Conservation (phyloP, 2,113 vertebrate genomes). For the Eidolon helvum region DNA sequence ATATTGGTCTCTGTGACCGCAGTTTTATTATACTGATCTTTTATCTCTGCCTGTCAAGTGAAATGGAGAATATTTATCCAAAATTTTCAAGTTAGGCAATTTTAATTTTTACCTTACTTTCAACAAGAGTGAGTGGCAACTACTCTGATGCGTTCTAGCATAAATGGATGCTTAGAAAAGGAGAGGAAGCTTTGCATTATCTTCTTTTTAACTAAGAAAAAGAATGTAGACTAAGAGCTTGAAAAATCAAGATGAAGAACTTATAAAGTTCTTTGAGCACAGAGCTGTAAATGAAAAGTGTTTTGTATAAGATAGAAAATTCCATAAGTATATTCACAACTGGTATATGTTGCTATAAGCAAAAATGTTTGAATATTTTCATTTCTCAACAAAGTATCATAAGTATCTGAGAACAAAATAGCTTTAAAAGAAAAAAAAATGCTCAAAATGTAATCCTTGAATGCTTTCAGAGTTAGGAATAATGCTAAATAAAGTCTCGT, state of each 20-base stretch:
- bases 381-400: not conserved
- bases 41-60: not conserved
- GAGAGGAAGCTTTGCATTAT: not conserved
- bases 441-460: not conserved
- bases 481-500: not conserved
- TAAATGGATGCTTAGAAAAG: conserved; percentile 22
- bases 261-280: conserved; percentile 36
- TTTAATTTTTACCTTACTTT: conserved; percentile 37
- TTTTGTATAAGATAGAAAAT: conserved; percentile 36
- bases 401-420: conserved; percentile 44
- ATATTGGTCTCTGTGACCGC: not conserved
- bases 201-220: conserved; percentile 38
- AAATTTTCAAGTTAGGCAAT: conserved; percentile 15
- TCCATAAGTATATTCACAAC: conserved; percentile 75
- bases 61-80: conserved; percentile 13
- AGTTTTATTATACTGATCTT: not conserved
- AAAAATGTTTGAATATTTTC: conserved; percentile 56
- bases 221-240: conserved; percentile 17
- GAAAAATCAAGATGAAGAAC: conserved; percentile 35
- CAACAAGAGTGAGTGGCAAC: not conserved
- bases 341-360: conserved; percentile 75
- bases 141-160: not conserved
- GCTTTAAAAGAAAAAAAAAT: not conserved
- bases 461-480: conserved; percentile 47
- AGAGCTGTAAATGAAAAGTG: conserved; percentile 27